Evolutionary conservation across 2,797 vertebrate genomes (phyloP), one percentile per base, ranked within the genome.

Genomic region (Cyprinella venusta): DNA sequence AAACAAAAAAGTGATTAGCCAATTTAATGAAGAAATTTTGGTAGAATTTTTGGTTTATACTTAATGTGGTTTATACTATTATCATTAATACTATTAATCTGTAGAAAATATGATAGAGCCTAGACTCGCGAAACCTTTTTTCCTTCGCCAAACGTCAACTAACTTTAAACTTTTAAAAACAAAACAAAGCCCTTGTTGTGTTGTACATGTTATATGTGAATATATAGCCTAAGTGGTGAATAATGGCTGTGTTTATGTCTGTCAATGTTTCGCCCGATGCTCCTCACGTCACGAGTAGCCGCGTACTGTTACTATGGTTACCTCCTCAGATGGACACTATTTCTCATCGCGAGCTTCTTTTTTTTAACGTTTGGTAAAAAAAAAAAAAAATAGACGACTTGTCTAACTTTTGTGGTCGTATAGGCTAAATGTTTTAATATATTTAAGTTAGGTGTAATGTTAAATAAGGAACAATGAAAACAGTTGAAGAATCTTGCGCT

Each of bases 221-320:
- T 56, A 38, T 24, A 56, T 40, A 24, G 4, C 0, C 72, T 15
- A 24, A 24, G 21, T 59, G 72, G 8, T 40, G n/a, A 40, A 76
- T 40, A 40, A 40, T 40, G 36, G 4, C 21, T 61, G 40, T 68
- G 77, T 68, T n/a, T 79, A 54, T 52, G 48, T 42, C 12, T 40
- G 36, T 18, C 16, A 8, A n/a, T 74, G 71, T 54, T 72, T 18
- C 5, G 42, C 9, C 68, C 0, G 69, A 71, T 54, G 26, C 7
- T 64, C 7, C 77, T 24, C 4, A 12, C 1, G 30, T 24, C 4
- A 12, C 1, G 30, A 48, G 13, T 48, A 48, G 38, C 30, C 15
- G 76, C 42, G 18, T 64, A 50, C 16, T 21, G 78, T 80, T 69
- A 36, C 78, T 68, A 80, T 80, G 64, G 78, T 42, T 69, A 80